Evolutionary conservation across 2,888 invertebrate genomes (phyloP).

Genomic region (Subacronicta megacephala): DNA sequence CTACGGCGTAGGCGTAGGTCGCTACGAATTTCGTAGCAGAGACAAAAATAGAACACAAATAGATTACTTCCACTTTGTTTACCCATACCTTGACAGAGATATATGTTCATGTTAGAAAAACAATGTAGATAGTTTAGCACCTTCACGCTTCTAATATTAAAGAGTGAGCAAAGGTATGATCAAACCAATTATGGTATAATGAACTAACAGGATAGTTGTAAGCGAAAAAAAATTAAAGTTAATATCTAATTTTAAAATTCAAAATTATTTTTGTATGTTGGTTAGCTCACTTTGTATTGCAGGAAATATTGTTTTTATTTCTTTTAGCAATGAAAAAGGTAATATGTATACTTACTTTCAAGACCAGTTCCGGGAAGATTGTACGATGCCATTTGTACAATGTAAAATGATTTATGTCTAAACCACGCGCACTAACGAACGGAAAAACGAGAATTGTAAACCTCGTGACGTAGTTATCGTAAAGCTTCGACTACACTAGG

Average conservation of each 20-base stretch:
- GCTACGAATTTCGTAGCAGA: constrained; percentile 29
- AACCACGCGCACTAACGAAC: constrained; percentile 33
- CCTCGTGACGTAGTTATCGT: not conserved
- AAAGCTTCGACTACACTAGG: constrained; percentile 1
- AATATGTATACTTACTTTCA: too few relatives aligned
- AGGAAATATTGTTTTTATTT: too few relatives aligned
- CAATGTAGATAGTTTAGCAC: not conserved
- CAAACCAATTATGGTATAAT: too few relatives aligned
- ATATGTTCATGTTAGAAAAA: constrained; percentile 19
- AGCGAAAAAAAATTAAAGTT: too few relatives aligned
- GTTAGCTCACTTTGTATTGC: too few relatives aligned
- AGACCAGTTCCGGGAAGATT: too few relatives aligned
- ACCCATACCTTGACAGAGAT: constrained; percentile 26
- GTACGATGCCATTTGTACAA: not conserved
- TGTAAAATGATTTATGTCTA: constrained; percentile 41
- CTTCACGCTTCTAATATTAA: not conserved
- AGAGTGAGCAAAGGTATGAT: not conserved
- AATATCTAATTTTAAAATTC: too few relatives aligned
- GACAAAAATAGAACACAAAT: constrained; percentile 40
- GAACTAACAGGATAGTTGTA: too few relatives aligned
- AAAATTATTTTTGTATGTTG: too few relatives aligned
- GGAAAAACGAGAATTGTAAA: constrained; percentile 23
- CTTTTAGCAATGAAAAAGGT: too few relatives aligned
- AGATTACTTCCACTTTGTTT: constrained; percentile 52
- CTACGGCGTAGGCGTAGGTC: constrained; percentile 49